Conservation (phyloP, 2,888 invertebrate genomes). For the Rhogogaster chlorosoma region DNA sequence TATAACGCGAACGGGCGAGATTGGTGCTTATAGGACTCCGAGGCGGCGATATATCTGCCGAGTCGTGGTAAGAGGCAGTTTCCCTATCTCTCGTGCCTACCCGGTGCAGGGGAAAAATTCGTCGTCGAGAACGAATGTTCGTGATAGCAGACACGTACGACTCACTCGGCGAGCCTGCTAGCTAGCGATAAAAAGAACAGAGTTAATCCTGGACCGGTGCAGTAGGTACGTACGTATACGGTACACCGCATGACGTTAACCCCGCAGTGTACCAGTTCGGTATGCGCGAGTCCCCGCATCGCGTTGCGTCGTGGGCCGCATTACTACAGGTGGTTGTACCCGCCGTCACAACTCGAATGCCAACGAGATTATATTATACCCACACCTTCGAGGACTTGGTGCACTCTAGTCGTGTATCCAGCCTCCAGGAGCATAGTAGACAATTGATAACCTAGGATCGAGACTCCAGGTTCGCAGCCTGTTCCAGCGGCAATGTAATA, state of each 20-base stretch:
- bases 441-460: conserved; percentile 17
- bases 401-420: neutral
- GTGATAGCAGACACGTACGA: conserved; percentile 61
- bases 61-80: conserved; percentile 50
- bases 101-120: conserved; percentile 50
- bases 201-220: conserved; percentile 40
- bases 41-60: conserved; percentile 37
- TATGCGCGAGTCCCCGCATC: neutral
- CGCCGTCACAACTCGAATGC: neutral
- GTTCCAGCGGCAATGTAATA: neutral
- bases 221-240: conserved; percentile 4
- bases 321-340: conserved; percentile 36
- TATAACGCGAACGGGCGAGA: conserved; percentile 36
- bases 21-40: conserved; percentile 31
- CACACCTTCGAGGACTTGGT: conserved; percentile 10
- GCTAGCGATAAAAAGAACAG: conserved; percentile 31
- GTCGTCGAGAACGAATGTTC: conserved; percentile 64
- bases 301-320: conserved; percentile 2
- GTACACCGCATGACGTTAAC: neutral
- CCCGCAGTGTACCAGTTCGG: neutral
- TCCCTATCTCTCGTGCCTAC: conserved; percentile 35
- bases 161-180: conserved; percentile 38
- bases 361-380: conserved; percentile 43
- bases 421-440: conserved; percentile 14
- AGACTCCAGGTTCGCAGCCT: neutral